Evolutionary conservation across 2,888 invertebrate species (phyloP), one percentile per base, ranked within the genome.

Genomic region (Epirrhoe tristata): DNA sequence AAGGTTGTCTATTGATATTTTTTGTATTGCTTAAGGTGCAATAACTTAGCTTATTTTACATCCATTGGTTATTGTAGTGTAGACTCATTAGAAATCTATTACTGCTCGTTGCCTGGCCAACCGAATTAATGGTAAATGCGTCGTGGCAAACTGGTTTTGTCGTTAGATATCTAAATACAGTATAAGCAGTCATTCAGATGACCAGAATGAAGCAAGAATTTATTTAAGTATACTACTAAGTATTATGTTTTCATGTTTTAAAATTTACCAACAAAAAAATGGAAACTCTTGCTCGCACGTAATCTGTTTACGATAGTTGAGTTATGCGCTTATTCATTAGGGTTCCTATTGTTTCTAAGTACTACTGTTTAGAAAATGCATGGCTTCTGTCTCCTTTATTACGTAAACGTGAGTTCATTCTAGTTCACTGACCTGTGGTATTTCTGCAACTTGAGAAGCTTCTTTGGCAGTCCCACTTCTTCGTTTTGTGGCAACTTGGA

Each of bases 341-440:
- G 6, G 36, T 17, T 39, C 48, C 39, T 64, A 50, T 64, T 63
- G 58, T 58, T 54, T 50, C 7, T 53, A 31, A 7, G 7, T 31
- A 43, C 48, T 65, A 59, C 48, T 55, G 59, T 51, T 52, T 63
- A 56, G 52, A 48, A 63, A 63, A 67, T 52, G 56, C 60, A 64
- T 54, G 63, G 60, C 52, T 64, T 67, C 58, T 53, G 56, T 63
- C 51, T 83, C 81, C 77, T n/a, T n/a, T 69, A 79, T 86, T 88
- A 83, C 83, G 87, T 84, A 88, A 88, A 85, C 77, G 59, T 58
- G 77, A 78, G 81, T 83, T 84, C 80, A 82, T 74, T 59, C n/a
- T 76, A 84, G 92, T 90, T 88, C 88, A 93, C 93, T 92, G 86
- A 94, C 94, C 94, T 94, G 90, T 94, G 94, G 77, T 94, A 94